Base-by-base conservation (phyloP, 2,113 vertebrate genomes). In the Carassius carassius region DNA sequence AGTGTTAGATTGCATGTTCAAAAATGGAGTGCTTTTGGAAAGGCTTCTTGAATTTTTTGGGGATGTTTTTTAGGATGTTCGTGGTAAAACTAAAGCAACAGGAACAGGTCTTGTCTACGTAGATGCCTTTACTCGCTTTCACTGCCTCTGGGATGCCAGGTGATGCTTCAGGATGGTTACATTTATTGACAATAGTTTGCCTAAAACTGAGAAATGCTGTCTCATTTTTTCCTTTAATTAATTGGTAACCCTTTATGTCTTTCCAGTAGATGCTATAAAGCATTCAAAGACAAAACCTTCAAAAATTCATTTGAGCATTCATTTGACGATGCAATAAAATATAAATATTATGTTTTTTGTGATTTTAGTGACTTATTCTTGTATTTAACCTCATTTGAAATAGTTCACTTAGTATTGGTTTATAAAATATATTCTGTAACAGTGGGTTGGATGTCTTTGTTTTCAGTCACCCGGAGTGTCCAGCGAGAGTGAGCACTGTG, bases 61-160 rank as follows among this genome's bases (percentile, higher is more conserved):
- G 2, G 56, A 49, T 81, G 13, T 73, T 63, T 75, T 54, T 35
- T 78, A 91, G 90, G 86, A 86, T 69, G 72, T 86, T 21, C 62
- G 54, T 2, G 74, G 83, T 44, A 84, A 81, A 76, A 63, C 37
- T 7, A 85, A 63, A 58, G 85, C 69, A 23, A 25, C 87, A 6
- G 81, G 87, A 49, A 95, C 95, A 0, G 95, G 94, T 13, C 90
- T 96, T 62, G 92, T 93, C 23, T 94, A 91, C 12, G 91, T 93
- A 81, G 91, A 94, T 0, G 89, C 86, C 13, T 92, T 94, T 79
- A 91, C 90, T 25, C 87, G 86, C 8, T 91, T 91, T 80, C 86
- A 80, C 85, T 95, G 94, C 81, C 90, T 93, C 23, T 95, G 94
- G 94, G 93, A 95, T 86, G 85, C 92, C 83, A 95, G 92, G 95